Evolutionary conservation across 2,888 invertebrate species (phyloP), one percentile per base, ranked within the genome.

Genomic region (Cordilura impudica): DNA sequence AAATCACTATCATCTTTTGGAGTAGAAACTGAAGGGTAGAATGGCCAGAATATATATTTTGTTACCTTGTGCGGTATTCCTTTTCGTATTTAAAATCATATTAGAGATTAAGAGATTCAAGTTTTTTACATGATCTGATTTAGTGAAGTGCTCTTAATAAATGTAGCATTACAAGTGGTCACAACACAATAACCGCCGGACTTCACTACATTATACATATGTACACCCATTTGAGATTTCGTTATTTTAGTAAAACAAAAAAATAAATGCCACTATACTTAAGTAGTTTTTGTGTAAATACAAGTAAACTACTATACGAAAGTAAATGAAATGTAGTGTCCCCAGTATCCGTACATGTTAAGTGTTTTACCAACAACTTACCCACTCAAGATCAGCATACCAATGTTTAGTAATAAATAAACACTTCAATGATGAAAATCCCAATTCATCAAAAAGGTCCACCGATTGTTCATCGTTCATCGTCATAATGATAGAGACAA

Each of bases 361-460:
- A 74, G 74, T 74, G 74, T 74, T 74, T 51, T 67, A 54, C 60
- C 67, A 74, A 74, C 67, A 74, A 53, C 45, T 51, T 43, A 23
- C 29, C 31, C 58, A 73, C 73, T 73, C 21, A 26, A 73, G 26
- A 56, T 16, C 26, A 43, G 31, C 45, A 60, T 60, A 58, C 61
- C 63, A 63, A 26, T 53, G 39, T 60, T 26, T 45, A 47, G 18
- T 60, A 66, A 66, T 51, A 66, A 43, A 60, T 14, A 74, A 23
- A 66, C 16, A 60, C 51, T 19, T 60, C 43, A 23, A 61, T 60
- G 6, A 47, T 75, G 29, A 69, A 75, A 63, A 54, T 56, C 49
- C 21, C 45, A 71, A 54, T 51, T 53, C 31, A 61, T 60, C 45
- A 67, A 66, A 74, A 60, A 49, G 63, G 39, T 63, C 19, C 31